Evolutionary conservation across 2,113 vertebrate genomes (phyloP), one percentile per base, ranked within the genome.

Genomic region (Electrona antarctica): DNA sequence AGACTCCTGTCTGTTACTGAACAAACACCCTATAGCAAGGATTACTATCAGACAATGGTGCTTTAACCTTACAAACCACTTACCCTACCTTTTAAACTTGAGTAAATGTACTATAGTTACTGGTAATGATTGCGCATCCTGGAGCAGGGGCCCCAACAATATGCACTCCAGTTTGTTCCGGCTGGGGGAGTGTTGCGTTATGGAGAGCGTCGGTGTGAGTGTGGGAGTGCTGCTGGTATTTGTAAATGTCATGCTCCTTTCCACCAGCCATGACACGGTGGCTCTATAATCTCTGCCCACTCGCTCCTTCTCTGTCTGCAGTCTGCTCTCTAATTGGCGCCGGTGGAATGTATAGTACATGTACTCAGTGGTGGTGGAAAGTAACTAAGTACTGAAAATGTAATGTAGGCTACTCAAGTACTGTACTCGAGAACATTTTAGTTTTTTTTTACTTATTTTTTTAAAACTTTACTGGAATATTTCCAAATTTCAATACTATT

Each of bases 231-330:
- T 4, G 85, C 82, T 88, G 87, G 90, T 88, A 81, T 90, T 90
- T 83, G 71, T 47, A 91, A 90, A 90, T 89, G 88, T 88, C 90
- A 91, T 67, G 66, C 84, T 77, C 63, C 60, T 62, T 72, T 85
- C 81, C 67, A 65, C 85, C 51, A 66, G 71, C 61, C 33, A 6
- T 4, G 33, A 4, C 75, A 80, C 13, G 69, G 3, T n/a, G 46
- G 48, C 74, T 67, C 11, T 79, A 79, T 74, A 67, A 67, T 73
- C 71, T 81, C 76, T 67, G 13, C 50, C 54, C 59, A 66, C 64
- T 77, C 70, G 51, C 13, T 45, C 52, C 13, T 57, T 64, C 14
- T 45, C 50, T 64, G 50, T 64, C 10, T 41, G 7, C 47, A 10
- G 28, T 29, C 10, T 54, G 12, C n/a, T 54, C 61, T 49, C 6